Percentiles rank a stretch among this genome's conserved stretches.
Evolutionary conservation across 2,113 vertebrate genomes (phyloP).

Genomic region (Microcebus tavaratra): DNA sequence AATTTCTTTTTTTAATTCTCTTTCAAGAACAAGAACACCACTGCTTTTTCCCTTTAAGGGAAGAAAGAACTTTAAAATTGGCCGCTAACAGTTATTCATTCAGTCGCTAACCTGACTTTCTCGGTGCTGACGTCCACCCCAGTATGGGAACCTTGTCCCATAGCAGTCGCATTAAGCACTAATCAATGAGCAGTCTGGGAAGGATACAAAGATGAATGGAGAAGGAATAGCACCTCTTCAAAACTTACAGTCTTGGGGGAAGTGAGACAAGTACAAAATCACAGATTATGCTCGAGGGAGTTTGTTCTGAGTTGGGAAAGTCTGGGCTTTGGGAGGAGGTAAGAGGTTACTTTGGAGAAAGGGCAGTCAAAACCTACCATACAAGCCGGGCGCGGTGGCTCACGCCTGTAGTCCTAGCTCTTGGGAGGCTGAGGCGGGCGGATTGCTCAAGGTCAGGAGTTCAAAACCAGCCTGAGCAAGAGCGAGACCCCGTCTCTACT

Average conservation of each 20-base stretch:
- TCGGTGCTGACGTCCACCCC: neutral
- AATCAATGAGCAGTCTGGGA: neutral
- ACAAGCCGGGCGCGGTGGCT: too few species aligned
- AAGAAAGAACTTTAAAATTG: neutral
- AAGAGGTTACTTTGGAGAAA: neutral
- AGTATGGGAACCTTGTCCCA: neutral
- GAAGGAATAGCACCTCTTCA: neutral
- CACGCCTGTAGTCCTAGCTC: too few species aligned
- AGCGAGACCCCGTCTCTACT: too few species aligned
- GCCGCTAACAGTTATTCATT: neutral
- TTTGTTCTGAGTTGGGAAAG: neutral
- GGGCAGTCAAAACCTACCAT: neutral
- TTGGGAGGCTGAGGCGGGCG: too few species aligned
- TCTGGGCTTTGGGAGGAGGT: neutral
- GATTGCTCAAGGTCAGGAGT: too few species aligned
- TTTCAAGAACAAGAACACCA: neutral
- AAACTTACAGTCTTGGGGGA: neutral
- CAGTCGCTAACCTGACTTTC: neutral
- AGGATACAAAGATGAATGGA: neutral
- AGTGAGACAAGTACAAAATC: neutral
- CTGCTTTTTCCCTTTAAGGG: neutral
- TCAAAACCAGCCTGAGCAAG: too few species aligned
- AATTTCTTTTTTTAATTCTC: neutral
- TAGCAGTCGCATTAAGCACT: neutral
- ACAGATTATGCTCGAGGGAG: neutral